Evolutionary conservation across 1,140 invertebrate genomes (phyloP), one percentile per base, ranked within the genome.

Genomic region (Atopsyche davidsoni): DNA sequence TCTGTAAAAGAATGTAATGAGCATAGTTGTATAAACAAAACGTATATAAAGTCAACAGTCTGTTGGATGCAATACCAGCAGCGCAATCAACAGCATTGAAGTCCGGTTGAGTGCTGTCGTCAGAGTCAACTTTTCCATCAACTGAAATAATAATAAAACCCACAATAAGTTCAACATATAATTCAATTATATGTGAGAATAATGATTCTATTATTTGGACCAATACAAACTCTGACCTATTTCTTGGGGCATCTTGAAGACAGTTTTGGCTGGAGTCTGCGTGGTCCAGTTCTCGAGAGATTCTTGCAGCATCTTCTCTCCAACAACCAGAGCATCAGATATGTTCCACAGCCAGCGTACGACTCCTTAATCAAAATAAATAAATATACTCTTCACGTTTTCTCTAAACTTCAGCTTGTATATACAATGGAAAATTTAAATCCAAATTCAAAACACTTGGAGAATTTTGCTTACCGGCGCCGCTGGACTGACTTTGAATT

Each of bases 261-360:
- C 18, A 19, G 16, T 17, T 36, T 57, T 57, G 11, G 46, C 31
- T 17, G 42, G 32, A 31, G 53, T 52, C 7, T 53, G 49, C 6
- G 36, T 57, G 32, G 67, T 61, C 64, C 64, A 68, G 48, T 63
- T 63, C 22, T 72, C 69, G 13, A 67, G 64, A 0, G 67, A 65
- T 35, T 73, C 70, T 2, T 67, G 60, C 18, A 72, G 55, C 60
- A 72, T 65, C 56, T 68, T 67, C 57, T 72, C 69, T 0, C 65
- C 70, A 0, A 60, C 52, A 4, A 70, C 65, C 0, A 73, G 59
- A 10, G 60, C 59, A 45, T 73, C 70, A 0, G 66, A 67, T 13
- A 69, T 66, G 14, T 40, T 48, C 70, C 70, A 73, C 32, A 73
- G 52, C 18, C 63, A 62, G 2, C 66, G 63, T 1, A 72, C 66